Percentiles rank a stretch among this genome's conserved stretches.
These are phyloP conservation scores for Percopsis omiscomaycus DNA, from an alignment of 2,797 vertebrate species.

Conservation along the genomic window DNA sequence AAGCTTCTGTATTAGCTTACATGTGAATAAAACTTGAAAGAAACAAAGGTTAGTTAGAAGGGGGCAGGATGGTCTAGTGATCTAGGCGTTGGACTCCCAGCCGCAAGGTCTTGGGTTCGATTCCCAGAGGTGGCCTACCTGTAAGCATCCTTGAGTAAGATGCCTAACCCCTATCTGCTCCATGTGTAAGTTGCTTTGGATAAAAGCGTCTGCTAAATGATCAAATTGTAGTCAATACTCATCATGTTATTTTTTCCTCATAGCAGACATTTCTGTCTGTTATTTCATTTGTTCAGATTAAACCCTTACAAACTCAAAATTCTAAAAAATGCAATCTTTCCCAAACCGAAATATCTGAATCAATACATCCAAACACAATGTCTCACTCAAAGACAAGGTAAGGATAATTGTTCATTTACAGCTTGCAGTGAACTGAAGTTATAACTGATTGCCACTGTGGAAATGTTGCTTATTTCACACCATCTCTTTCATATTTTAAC, in stretches of 20 bases:
- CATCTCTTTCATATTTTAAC: neutral
- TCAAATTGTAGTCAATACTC: neutral
- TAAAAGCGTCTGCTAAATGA: too few species aligned
- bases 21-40: neutral
- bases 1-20: neutral
- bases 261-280: too few species aligned
- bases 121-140: too few species aligned
- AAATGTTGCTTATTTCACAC: neutral
- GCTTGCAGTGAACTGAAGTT: neutral
- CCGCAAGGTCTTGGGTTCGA: too few species aligned
- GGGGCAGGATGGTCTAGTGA: too few species aligned
- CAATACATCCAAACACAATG: neutral
- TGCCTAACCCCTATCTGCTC: too few species aligned
- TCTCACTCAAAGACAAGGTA: slow-evolving; percentile 1
- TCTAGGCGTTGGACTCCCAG: too few species aligned
- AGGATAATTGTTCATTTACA: neutral
- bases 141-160: too few species aligned
- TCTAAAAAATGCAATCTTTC: neutral
- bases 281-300: too few species aligned
- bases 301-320: too few species aligned
- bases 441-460: neutral
- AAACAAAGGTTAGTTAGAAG: neutral
- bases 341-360: neutral
- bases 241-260: neutral
- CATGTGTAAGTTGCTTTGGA: too few species aligned